These are phyloP conservation scores for Merops nubicus DNA, from an alignment of 2,113 vertebrate genomes.

Conservation along the genomic window DNA sequence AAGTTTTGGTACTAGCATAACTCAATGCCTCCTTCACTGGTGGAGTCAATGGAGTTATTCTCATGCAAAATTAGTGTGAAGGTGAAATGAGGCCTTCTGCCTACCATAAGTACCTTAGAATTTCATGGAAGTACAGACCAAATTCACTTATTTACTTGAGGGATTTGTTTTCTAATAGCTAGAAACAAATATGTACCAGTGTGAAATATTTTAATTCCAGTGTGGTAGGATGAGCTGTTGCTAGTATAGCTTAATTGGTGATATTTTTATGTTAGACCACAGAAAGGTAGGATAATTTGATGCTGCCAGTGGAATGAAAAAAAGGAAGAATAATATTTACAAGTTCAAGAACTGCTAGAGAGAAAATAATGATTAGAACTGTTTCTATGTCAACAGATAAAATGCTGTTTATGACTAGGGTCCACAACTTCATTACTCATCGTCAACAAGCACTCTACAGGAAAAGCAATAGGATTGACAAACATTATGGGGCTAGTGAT, in stretches of 20 bases:
- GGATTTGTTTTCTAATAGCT: neutral
- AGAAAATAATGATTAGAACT: neutral
- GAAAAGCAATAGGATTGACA: slow-evolving; percentile 9
- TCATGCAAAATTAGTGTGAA: neutral
- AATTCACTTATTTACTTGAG: neutral
- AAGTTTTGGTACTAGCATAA: rapidly evolving
- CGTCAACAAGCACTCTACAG: neutral
- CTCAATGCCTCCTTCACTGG: neutral
- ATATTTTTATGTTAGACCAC: neutral
- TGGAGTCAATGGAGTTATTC: neutral
- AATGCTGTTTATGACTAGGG: neutral
- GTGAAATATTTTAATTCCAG: neutral
- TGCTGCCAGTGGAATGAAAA: neutral
- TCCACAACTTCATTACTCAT: neutral
- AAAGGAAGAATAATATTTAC: neutral
- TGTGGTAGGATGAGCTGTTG: neutral
- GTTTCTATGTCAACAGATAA: neutral
- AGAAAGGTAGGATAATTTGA: neutral
- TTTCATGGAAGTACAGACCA: neutral
- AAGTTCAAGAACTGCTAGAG: neutral
- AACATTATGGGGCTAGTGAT: neutral
- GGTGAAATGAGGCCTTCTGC: neutral
- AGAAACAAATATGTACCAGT: neutral
- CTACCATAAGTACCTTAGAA: neutral
- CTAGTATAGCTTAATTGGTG: neutral